Evolutionary conservation across 2,113 vertebrate species (phyloP).

Genomic region (Conger conger): DNA sequence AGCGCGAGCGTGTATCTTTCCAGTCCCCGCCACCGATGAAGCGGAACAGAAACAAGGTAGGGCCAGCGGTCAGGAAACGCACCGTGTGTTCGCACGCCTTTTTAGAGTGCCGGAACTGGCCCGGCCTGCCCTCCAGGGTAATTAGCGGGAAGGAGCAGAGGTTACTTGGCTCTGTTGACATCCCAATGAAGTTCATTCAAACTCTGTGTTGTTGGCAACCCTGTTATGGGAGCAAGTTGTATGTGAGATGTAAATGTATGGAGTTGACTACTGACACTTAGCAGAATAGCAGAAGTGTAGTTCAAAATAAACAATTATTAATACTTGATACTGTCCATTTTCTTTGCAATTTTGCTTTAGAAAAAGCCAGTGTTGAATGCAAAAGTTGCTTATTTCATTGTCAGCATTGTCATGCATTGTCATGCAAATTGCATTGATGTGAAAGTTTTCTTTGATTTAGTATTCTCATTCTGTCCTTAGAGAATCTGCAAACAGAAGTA

Average conservation of each 20-base stretch:
- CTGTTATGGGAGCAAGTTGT: background rate
- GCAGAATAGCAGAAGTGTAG: background rate
- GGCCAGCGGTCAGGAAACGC: background rate
- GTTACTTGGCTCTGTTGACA: background rate
- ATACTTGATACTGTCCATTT: background rate
- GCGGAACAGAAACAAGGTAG: slow-evolving; percentile 72
- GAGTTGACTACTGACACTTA: background rate
- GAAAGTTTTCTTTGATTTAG: background rate
- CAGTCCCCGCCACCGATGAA: slow-evolving; percentile 55
- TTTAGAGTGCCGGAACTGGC: background rate
- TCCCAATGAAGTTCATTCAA: background rate
- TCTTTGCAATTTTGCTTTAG: background rate
- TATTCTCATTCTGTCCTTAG: background rate
- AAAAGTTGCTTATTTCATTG: background rate
- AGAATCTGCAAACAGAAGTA: background rate
- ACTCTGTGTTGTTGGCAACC: background rate
- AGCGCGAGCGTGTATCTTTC: slow-evolving; percentile 34
- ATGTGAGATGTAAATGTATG: background rate
- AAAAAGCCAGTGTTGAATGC: background rate
- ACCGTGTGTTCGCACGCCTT: background rate
- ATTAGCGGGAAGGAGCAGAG: background rate
- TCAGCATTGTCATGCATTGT: background rate
- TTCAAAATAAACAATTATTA: background rate
- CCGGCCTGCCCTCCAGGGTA: too few species aligned
- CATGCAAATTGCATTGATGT: background rate